Evolutionary conservation across 2,797 vertebrate species (phyloP).

Genomic region (Cottoperca gobio): DNA sequence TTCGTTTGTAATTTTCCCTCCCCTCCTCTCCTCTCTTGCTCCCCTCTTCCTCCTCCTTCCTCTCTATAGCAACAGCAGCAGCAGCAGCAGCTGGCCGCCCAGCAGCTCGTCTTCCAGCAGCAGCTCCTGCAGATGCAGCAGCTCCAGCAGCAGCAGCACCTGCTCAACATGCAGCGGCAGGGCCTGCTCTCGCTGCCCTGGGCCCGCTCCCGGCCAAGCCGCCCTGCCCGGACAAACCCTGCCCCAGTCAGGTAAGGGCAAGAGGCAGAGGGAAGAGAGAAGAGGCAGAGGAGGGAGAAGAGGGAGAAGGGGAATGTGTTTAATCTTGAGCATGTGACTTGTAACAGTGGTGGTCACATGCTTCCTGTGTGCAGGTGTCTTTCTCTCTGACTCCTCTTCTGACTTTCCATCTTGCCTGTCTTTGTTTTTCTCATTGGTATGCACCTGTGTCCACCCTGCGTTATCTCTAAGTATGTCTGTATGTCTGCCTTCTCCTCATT

Average conservation of each 20-base stretch:
- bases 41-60: conserved; percentile 53
- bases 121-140: conserved; percentile 99
- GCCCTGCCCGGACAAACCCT: conserved; percentile 96
- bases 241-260: conserved; percentile 92
- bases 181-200: conserved; percentile 97
- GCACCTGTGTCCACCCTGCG: conserved; percentile 52
- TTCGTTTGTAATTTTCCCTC: conserved; percentile 74
- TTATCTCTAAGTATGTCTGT: conserved; percentile 72
- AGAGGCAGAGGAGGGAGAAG: not conserved
- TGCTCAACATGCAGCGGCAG: conserved; percentile 99
- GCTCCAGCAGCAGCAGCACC: conserved; percentile 99
- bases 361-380: conserved; percentile 53
- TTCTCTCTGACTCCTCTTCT: conserved; percentile 7
- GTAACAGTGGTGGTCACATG: conserved; percentile 44
- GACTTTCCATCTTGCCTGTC: conserved; percentile 31
- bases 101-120: conserved; percentile 99
- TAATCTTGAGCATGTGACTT: conserved; percentile 48
- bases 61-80: conserved; percentile 88
- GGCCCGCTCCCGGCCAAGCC: conserved; percentile 87
- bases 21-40: conserved; percentile 49
- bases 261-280: not conserved
- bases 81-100: conserved; percentile 98
- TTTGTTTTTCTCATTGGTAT: conserved; percentile 67
- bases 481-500: conserved; percentile 70
- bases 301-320: not conserved